Conservation (phyloP, 2,113 vertebrate species). For the Chaetodon auriga region DNA sequence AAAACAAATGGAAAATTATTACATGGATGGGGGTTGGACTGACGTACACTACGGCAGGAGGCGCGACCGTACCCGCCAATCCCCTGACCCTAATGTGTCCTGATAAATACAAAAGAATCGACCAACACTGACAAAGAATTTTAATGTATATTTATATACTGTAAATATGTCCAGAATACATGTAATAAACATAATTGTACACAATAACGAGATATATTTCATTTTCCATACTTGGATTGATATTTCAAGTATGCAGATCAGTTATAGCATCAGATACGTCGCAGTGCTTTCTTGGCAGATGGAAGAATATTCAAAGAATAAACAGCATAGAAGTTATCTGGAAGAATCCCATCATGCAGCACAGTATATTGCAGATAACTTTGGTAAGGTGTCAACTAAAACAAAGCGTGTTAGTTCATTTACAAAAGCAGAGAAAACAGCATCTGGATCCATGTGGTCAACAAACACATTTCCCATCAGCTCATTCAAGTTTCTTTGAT, state of each 20-base stretch:
- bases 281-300: conserved; percentile 56
- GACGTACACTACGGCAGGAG: too few species aligned
- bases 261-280: conserved; percentile 55
- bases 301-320: conserved; percentile 60
- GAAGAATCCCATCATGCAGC: conserved; percentile 74
- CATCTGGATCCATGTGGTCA: neutral
- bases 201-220: conserved; percentile 51
- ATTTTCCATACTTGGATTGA: conserved; percentile 34
- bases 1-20: too few species aligned
- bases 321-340: conserved; percentile 62
- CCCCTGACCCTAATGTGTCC: neutral
- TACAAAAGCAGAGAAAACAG: conserved; percentile 52
- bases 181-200: conserved; percentile 56
- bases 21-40: too few species aligned
- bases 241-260: conserved; percentile 60
- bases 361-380: conserved; percentile 70
- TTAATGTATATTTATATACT: conserved; percentile 55
- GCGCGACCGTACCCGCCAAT: too few species aligned
- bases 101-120: neutral
- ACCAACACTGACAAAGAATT: conserved; percentile 37
- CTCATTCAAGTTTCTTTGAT: too few species aligned
- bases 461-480: too few species aligned
- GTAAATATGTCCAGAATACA: conserved; percentile 66
- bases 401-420: conserved; percentile 38
- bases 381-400: conserved; percentile 61